Conservation (phyloP, 2,113 vertebrate species). For the Tychaedon coryphoeus region DNA sequence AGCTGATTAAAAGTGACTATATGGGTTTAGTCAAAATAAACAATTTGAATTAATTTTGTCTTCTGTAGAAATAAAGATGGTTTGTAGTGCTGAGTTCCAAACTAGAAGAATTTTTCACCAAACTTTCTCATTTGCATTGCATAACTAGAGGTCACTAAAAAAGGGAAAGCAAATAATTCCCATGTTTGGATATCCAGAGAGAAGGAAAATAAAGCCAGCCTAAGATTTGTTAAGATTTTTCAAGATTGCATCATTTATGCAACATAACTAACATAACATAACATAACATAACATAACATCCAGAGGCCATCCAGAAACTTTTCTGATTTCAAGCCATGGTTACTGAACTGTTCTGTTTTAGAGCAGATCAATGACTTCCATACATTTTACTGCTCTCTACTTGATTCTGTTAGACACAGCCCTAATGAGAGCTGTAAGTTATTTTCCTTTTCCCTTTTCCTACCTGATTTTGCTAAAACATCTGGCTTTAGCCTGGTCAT, state of each 20-base stretch:
- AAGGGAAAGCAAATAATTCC: background rate
- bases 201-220: background rate
- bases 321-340: background rate
- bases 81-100: background rate
- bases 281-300: too few relatives aligned
- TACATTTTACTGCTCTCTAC: background rate
- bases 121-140: background rate
- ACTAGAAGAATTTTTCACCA: background rate
- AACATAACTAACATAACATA: background rate
- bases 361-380: background rate
- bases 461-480: background rate
- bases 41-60: background rate
- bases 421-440: background rate
- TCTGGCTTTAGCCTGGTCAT: background rate
- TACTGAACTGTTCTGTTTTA: background rate
- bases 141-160: background rate
- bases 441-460: background rate
- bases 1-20: background rate
- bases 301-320: background rate
- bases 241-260: background rate
- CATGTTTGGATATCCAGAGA: background rate
- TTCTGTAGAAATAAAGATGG: background rate
- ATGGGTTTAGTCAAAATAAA: background rate
- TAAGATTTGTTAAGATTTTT: background rate
- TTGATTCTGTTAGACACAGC: background rate